A percentile compares a stretch with the other conserved stretches of the same genome.
phyloP scores from a whole-genome alignment of 2,888 invertebrate species.

The Pilophorus perplexus region DNA sequence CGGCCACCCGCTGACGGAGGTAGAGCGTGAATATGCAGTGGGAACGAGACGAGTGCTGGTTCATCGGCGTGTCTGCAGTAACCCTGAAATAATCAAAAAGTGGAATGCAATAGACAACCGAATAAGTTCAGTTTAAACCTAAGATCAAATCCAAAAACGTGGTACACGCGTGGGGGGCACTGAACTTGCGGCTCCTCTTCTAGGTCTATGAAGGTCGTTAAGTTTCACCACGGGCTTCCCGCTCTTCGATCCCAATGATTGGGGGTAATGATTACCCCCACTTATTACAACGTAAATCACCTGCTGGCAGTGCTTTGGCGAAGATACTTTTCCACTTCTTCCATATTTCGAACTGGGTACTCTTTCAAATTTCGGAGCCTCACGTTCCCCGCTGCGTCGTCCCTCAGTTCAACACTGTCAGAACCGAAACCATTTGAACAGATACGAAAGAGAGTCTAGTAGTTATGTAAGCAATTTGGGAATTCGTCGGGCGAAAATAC shows the following conservation, averaged over 20 bases:
- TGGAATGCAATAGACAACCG: no score
- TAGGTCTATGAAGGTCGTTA: no score
- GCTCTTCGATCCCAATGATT: no score
- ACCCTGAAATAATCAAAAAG: constrained; percentile 51
- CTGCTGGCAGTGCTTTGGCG: constrained; percentile 57
- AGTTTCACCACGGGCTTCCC: no score
- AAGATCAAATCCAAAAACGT: no score
- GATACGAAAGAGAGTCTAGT: not conserved
- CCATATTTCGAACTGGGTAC: constrained; percentile 54
- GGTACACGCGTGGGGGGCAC: no score
- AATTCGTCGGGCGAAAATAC: not conserved
- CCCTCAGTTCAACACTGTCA: constrained; percentile 47
- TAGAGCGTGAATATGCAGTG: constrained; percentile 60
- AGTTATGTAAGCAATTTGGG: not conserved
- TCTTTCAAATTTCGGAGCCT: constrained; percentile 56
- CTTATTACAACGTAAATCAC: no score
- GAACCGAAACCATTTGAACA: not conserved
- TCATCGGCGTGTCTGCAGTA: constrained; percentile 58
- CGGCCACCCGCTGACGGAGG: constrained; percentile 52
- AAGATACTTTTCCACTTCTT: constrained; percentile 57
- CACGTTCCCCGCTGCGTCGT: constrained; percentile 55
- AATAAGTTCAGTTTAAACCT: no score
- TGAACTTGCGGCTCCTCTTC: no score
- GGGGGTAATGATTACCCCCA: no score
- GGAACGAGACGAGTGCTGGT: constrained; percentile 57